Evolutionary conservation across 2,888 invertebrate genomes (phyloP).

Genomic region (Cloeon dipterum): DNA sequence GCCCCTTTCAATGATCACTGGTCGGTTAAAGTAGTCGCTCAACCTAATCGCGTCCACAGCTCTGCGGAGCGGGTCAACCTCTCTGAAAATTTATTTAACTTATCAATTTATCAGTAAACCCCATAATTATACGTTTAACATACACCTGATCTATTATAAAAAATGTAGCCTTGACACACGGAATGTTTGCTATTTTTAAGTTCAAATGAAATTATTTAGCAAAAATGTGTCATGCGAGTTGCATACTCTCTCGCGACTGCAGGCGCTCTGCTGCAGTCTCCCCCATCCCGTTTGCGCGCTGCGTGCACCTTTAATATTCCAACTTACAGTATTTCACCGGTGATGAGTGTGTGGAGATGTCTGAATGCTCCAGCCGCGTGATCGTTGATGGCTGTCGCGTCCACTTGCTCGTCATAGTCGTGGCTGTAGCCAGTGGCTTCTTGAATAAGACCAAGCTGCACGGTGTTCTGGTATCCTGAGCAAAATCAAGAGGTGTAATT

Average conservation of each 20-base stretch:
- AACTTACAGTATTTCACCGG: constrained; percentile 42
- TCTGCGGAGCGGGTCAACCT: constrained; percentile 4
- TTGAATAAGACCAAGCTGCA: constrained; percentile 36
- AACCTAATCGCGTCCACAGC: constrained; percentile 18
- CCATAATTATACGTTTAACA: not conserved
- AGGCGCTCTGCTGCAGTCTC: too few relatives aligned
- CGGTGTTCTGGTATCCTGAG: constrained; percentile 31
- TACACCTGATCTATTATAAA: too few relatives aligned
- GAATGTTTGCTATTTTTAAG: too few relatives aligned
- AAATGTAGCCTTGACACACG: too few relatives aligned
- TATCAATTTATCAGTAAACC: not conserved
- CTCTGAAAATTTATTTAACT: constrained; percentile 1
- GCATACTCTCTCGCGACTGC: too few relatives aligned
- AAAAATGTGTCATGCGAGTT: too few relatives aligned
- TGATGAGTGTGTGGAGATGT: constrained; percentile 47
- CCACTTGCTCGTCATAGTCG: constrained; percentile 39
- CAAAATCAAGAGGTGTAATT: not conserved
- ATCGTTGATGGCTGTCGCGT: constrained; percentile 40
- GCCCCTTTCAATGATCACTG: constrained; percentile 35
- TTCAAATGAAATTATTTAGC: too few relatives aligned
- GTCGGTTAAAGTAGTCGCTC: constrained; percentile 47
- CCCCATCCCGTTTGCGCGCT: too few relatives aligned
- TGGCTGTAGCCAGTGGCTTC: constrained; percentile 32
- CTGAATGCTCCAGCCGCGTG: constrained; percentile 50
- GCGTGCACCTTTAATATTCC: not conserved